phyloP scores from a whole-genome alignment of 2,888 invertebrate genomes.

The Cephus rjabovi region DNA sequence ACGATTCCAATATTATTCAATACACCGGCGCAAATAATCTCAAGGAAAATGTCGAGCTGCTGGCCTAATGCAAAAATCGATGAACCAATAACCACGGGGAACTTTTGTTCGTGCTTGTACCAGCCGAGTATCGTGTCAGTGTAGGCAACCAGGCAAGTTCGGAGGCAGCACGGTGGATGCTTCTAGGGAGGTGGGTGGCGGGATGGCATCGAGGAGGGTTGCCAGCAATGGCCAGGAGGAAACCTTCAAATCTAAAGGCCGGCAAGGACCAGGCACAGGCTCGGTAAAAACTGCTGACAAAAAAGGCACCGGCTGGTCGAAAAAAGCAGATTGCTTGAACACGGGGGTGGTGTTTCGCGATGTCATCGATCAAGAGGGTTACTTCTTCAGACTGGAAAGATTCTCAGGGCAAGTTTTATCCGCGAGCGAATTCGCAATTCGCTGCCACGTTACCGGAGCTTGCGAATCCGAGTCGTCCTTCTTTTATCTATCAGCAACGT shows the following conservation, averaged over 20 bases:
- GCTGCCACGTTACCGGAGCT: not conserved
- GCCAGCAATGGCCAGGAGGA: not conserved
- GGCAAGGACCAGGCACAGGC: not conserved
- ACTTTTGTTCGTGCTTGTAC: not conserved
- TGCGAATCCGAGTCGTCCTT: not conserved
- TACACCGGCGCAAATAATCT: not conserved
- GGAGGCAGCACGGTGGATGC: not conserved
- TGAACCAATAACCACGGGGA: slow-evolving; percentile 47
- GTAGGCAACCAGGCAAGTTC: not conserved
- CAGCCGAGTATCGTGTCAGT: not conserved
- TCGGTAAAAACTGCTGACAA: not conserved
- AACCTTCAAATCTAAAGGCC: not conserved
- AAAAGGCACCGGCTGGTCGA: not conserved
- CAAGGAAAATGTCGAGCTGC: slow-evolving; percentile 6
- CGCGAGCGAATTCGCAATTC: not conserved
- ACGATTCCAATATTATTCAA: not conserved
- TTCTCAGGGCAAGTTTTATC: not conserved
- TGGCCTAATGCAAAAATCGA: slow-evolving; percentile 48
- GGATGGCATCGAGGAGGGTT: not conserved
- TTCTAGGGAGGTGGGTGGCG: not conserved
- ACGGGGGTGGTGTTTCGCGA: slow-evolving; percentile 4
- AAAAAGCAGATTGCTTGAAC: slow-evolving; percentile 6
- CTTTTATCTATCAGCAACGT: not conserved
- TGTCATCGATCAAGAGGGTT: slow-evolving; percentile 4
- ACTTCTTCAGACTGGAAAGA: not conserved